Evolutionary conservation across 2,113 vertebrate species (phyloP).

Genomic region (Trachemys scripta): DNA sequence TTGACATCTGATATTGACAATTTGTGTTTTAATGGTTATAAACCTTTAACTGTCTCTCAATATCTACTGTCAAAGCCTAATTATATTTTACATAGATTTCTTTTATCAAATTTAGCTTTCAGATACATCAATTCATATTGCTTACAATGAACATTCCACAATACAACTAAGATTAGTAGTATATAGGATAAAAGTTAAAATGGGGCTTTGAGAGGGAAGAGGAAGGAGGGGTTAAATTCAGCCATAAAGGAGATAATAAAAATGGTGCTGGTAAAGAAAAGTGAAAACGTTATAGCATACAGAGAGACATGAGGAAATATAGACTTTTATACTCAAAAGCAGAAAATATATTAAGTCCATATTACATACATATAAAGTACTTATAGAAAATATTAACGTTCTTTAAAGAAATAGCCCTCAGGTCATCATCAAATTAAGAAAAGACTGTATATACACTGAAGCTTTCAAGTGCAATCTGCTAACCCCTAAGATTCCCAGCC

Average conservation of each 20-base stretch:
- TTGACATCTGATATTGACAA: not conserved
- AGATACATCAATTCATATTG: not conserved
- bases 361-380: not conserved
- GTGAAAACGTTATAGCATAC: fast-evolving
- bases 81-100: not conserved
- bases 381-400: not conserved
- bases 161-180: not conserved
- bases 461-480: not conserved
- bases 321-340: not conserved
- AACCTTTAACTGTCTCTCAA: not conserved
- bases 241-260: not conserved
- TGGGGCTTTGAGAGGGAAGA: not conserved
- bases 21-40: not conserved
- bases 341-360: not conserved
- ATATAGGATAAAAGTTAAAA: not conserved
- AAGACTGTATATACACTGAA: fast-evolving
- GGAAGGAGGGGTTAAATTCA: not conserved
- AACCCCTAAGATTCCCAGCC: fast-evolving
- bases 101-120: not conserved
- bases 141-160: not conserved
- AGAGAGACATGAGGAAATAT: not conserved
- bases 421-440: not conserved
- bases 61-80: not conserved
- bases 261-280: not conserved
- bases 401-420: not conserved